Evolutionary conservation across 2,888 invertebrate genomes (phyloP), one percentile per base, ranked within the genome.

Genomic region (Nomada goodeniana): DNA sequence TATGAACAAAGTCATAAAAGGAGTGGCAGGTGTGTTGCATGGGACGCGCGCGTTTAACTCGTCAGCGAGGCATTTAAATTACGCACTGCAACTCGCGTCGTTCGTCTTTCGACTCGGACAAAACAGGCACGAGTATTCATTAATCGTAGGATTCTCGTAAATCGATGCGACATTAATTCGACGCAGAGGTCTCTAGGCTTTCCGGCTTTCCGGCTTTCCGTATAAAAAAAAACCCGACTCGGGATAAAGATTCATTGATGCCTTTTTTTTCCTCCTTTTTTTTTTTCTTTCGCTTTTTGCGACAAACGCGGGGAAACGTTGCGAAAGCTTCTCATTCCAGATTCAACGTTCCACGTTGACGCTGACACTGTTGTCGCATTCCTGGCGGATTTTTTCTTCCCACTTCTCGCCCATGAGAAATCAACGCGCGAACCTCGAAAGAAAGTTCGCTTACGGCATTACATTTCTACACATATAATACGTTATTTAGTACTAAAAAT

Each of bases 1-100:
- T 76, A 73, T 69, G 72, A 76, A 73, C 72, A 52, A 53, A 76
- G 77, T 77, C 70, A 63, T 47, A 53, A 71, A 74, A 82, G 83
- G 83, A 78, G 82, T 69, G 83, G 74, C 63, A 42, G 42, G 44
- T 36, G 71, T 23, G 13, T n/a, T 20, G 18, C 47, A 36, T 20
- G 20, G 36, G 18, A 18, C 18, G 53, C 26, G 36, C 26, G 68
- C 26, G 52, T 50, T 61, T 60, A 60, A 44, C 75, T 68, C 74
- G 50, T 69, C 69, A 29, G 11, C 55, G 23, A 53, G 68, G 42
- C 61, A 69, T 77, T 65, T 70, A 60, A 65, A 77, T 83, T 70
- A 60, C 61, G 47, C 42, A 9, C 23, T 11, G 47, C 13, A 47
- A 2, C 59, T 65, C 63, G 59, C 29, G 63, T 69, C 68, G 47